Evolutionary conservation across 2,797 vertebrate species (phyloP), one percentile per base, ranked within the genome.

Genomic region (Distichodus sexfasciatus): DNA sequence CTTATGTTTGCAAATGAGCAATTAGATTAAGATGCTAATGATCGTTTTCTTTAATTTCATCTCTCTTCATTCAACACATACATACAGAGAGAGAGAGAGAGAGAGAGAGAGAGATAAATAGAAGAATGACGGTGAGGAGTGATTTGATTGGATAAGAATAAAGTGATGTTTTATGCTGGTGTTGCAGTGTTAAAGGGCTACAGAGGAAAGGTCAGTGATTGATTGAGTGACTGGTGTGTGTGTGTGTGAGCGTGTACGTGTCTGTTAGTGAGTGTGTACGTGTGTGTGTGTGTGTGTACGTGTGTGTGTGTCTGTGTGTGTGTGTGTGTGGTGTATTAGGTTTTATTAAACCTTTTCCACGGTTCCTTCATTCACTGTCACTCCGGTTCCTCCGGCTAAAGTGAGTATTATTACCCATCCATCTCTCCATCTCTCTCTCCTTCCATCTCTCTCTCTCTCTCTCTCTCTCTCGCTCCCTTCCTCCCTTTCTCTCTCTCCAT

Each of bases 271-370:
- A 46, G 55, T 65, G 58, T 53, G 73, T 65, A n/a, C n/a, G 71
- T 67, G 46, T 61, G 64, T 47, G 50, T 67, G 57, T 66, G 64
- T 64, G 69, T 68, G 67, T 63, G 69, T 59, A 65, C 35, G 62
- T 41, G 61, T 53, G 55, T 65, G 58, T 53, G 73, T 65, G 64
- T 50, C 36, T 54, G 76, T 59, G 69, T 69, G 69, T 65, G 58
- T 70, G 66, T 68, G 50, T 69, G 72, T 55, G 53, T 63, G 61
- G 74, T 63, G 65, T 72, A 77, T 79, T 92, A 92, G 91, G 92
- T 93, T 91, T 93, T 94, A 94, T 93, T 94, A 93, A 93, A 92
- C 89, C 91, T 88, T 84, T 84, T 87, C 89, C 88, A 91, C 90
- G 91, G 92, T 90, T 89, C 89, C 88, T 89, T 77, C 72, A 75